Evolutionary conservation across 2,113 vertebrate genomes (phyloP).

Genomic region (Archilochus colubris): DNA sequence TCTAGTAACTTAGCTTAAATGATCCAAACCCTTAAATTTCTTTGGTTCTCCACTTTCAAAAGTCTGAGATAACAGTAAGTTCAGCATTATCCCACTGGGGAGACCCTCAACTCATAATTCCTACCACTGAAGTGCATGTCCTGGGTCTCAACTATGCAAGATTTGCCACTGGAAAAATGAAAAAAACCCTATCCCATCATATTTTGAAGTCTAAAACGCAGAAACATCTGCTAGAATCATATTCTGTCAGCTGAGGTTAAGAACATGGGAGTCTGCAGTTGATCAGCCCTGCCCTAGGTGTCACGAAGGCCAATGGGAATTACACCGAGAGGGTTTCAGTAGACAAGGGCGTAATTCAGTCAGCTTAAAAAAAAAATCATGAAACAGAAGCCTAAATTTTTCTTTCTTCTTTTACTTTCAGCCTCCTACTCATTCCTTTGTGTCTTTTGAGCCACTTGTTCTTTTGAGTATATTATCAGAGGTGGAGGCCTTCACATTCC

Average conservation of each 20-base stretch:
- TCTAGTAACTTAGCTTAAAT: not conserved
- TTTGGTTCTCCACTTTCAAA: slow-evolving; percentile 12
- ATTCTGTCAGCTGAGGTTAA: slow-evolving; percentile 30
- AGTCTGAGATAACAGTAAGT: not conserved
- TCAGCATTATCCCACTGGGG: not conserved
- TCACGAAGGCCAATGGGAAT: slow-evolving; percentile 54
- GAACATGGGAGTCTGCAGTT: slow-evolving; percentile 54
- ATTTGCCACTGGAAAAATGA: not conserved
- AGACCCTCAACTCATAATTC: slow-evolving; percentile 34
- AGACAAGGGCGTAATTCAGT: slow-evolving; percentile 70
- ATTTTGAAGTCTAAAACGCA: slow-evolving; percentile 28
- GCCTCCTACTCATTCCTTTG: slow-evolving; percentile 33
- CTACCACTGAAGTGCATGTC: slow-evolving; percentile 1
- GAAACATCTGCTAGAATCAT: slow-evolving; percentile 53
- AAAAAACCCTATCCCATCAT: not conserved
- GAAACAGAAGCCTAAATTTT: slow-evolving; percentile 49
- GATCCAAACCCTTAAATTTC: not conserved
- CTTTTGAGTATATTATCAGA: slow-evolving; percentile 21
- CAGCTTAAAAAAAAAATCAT: not conserved
- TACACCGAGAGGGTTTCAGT: slow-evolving; percentile 56
- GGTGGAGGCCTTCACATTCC: slow-evolving; percentile 5
- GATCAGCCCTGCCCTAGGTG: slow-evolving; percentile 53
- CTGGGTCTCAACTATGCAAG: not conserved
- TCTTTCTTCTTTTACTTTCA: not conserved
- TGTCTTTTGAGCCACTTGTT: slow-evolving; percentile 17